Conservation (phyloP, 2,888 invertebrate species). For the Acheta domesticus region DNA sequence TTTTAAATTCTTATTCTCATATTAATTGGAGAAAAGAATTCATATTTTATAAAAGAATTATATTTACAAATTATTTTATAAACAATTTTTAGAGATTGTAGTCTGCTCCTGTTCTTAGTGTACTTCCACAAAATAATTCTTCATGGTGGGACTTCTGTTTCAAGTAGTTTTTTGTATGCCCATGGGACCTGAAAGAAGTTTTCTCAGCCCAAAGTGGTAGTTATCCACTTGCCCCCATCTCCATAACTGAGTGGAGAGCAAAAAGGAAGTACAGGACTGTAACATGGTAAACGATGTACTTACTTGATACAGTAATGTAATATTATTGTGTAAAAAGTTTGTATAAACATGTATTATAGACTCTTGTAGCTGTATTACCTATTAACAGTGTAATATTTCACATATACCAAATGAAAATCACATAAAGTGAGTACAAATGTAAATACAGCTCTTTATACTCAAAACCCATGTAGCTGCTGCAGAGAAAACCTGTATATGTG, state of each 20-base stretch:
- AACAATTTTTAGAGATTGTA: too few relatives aligned
- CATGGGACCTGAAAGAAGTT: too few relatives aligned
- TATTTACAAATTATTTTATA: too few relatives aligned
- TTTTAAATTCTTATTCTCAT: too few relatives aligned
- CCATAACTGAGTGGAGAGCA: background rate
- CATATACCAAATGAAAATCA: constrained; percentile 5
- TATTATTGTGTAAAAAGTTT: constrained; percentile 4
- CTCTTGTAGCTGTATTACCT: background rate
- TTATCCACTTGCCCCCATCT: background rate
- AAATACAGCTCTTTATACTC: constrained; percentile 10
- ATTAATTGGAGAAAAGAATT: too few relatives aligned
- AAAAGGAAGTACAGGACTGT: background rate
- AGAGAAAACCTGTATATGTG: constrained; percentile 18
- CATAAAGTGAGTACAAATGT: background rate
- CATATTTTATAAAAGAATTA: too few relatives aligned
- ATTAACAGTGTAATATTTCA: background rate
- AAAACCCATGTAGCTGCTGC: background rate
- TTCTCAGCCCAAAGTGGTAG: background rate
- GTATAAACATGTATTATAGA: constrained; percentile 7
- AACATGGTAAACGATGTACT: background rate
- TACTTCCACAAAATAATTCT: too few relatives aligned
- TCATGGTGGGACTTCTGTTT: too few relatives aligned
- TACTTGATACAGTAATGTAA: constrained; percentile 18
- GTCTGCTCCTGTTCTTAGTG: too few relatives aligned
- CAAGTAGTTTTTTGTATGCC: too few relatives aligned